Percentiles rank a stretch among this genome's conserved stretches.
phyloP scores from a whole-genome alignment of 2,888 invertebrate genomes.

The Tetanocera ferruginea region DNA sequence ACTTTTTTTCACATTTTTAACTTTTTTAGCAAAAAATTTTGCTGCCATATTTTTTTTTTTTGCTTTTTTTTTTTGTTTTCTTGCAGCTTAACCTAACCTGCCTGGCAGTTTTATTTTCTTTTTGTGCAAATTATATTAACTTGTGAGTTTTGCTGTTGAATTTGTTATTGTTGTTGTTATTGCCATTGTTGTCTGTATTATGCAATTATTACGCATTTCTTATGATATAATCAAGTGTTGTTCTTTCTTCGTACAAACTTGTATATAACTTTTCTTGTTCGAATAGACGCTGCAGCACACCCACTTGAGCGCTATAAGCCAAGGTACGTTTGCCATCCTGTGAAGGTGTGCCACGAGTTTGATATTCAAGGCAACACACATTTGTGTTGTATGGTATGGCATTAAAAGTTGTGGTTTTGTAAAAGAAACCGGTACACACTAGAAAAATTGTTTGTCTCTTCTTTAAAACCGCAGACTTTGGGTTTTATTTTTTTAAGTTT shows the following conservation, averaged over 20 bases:
- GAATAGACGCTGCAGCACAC: neutral
- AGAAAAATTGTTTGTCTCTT: no score
- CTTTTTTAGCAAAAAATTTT: neutral
- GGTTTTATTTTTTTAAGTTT: no score
- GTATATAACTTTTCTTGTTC: neutral
- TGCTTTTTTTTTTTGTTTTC: neutral
- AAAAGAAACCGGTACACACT: no score
- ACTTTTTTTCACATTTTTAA: neutral
- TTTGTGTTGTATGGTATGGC: neutral
- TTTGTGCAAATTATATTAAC: slow-evolving; percentile 12
- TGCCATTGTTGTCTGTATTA: neutral
- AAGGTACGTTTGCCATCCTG: neutral
- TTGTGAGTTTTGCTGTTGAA: neutral
- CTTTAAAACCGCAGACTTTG: no score
- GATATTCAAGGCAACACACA: neutral
- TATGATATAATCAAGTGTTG: slow-evolving; percentile 38
- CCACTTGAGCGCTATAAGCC: neutral
- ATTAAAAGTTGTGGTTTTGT: neutral
- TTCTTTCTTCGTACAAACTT: slow-evolving; percentile 9
- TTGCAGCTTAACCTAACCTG: neutral
- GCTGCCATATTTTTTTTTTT: neutral
- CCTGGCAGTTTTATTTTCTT: slow-evolving; percentile 1
- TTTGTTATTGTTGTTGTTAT: slow-evolving; percentile 1
- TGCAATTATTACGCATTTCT: slow-evolving; percentile 41
- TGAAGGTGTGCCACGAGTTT: neutral